Base-by-base conservation (phyloP, 37 sponge, comb jelly and placozoan species). In the Lycopodina hypogea region DNA sequence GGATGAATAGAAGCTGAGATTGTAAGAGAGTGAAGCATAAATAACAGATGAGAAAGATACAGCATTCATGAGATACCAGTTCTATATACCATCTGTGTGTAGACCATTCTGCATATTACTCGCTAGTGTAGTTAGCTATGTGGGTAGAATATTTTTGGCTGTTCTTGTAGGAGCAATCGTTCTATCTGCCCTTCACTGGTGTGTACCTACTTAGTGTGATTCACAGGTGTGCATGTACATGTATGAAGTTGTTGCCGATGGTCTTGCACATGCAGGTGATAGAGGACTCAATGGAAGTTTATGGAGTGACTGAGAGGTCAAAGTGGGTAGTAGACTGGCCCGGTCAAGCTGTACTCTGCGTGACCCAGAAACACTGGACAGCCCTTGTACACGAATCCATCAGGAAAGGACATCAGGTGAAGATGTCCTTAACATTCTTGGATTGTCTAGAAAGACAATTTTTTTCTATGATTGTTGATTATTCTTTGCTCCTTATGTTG, bases 321-420 rank as follows among this genome's bases (percentile, higher is more conserved):
- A 85, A 96, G 70, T 99, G 99, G 99, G 99, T 99, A 26, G 74
- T 87, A 29, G 65, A 74, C 0, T 96, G 96, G 94, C 90, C 94
- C 1, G 99, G 99, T 2, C 99, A 99, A 74, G 90, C 87, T n/a
- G 99, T 99, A 28, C 93, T 99, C 24, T 92, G 93, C 83, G 90
- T 96, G n/a, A 84, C 99, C 38, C 99, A 99, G 84, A 79, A 83
- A 61, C 96, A 87, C 81, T 99, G 99, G 99, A 99, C 99, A 1
- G 70, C 68, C 6, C 77, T 75, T 36, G 89, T 96, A 14, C 94
- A 93, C 33, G 81, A 93, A 71, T 85, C 94, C 56, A 93, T 99
- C 76, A 74, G 76, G 34, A 86, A 80, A 26, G 96, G 99, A 38
- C 95, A 85, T 34, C 63, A 94, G 81, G 90, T 84, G 15, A 50